These are phyloP conservation scores for Caenorhabditis uteleia DNA, from an alignment of 2,888 invertebrate species.

Conservation along the genomic window DNA sequence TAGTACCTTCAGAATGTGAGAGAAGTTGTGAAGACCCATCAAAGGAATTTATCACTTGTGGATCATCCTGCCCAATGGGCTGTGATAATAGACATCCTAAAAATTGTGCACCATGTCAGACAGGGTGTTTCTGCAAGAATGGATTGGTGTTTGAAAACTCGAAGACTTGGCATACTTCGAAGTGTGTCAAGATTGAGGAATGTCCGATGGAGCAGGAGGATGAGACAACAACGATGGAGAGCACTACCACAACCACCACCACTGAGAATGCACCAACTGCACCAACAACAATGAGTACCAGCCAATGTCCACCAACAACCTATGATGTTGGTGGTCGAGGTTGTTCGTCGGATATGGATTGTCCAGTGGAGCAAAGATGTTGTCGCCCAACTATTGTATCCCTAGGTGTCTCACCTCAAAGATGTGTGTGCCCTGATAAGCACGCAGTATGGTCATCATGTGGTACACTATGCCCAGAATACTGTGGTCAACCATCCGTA, in stretches of 20 bases:
- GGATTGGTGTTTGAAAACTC: constrained; percentile 51
- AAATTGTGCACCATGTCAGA: constrained; percentile 61
- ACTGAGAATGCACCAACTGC: constrained; percentile 9
- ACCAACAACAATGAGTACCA: constrained; percentile 2
- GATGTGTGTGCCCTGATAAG: constrained; percentile 52
- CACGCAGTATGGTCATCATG: constrained; percentile 52
- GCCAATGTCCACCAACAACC: constrained; percentile 47
- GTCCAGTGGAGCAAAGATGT: constrained; percentile 41
- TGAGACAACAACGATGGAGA: constrained; percentile 7
- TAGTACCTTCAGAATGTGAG: constrained; percentile 58
- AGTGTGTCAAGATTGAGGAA: constrained; percentile 50
- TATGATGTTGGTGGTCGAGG: constrained; percentile 50
- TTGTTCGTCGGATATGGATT: constrained; percentile 49
- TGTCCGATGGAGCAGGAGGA: constrained; percentile 25
- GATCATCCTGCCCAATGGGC: constrained; percentile 63
- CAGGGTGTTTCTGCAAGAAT: constrained; percentile 64
- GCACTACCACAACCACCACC: constrained; percentile 7
- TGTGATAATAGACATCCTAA: constrained; percentile 59
- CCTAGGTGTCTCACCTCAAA: constrained; percentile 48
- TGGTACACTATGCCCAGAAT: constrained; percentile 55
- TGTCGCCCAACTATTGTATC: constrained; percentile 46
- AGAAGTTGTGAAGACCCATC: constrained; percentile 44
- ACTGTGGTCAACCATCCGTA: constrained; percentile 50
- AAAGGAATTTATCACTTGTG: constrained; percentile 57
- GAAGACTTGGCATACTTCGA: constrained; percentile 51